Evolutionary conservation across 2,888 invertebrate genomes (phyloP), one percentile per base, ranked within the genome.

Genomic region (Achlya flavicornis): DNA sequence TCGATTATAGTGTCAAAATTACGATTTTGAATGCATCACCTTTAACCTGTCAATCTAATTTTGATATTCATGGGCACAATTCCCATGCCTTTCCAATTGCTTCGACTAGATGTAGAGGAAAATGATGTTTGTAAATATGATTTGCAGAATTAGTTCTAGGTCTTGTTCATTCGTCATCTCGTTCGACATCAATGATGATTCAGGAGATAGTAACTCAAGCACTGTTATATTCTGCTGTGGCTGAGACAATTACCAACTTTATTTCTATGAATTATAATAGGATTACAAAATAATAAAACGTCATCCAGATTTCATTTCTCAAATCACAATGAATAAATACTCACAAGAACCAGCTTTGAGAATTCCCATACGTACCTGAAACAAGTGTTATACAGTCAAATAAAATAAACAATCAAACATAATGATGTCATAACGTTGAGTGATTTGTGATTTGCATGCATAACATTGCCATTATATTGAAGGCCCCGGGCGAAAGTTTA

Each of bases 401-500:
- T 58, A 46, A 46, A 69, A 68, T 70, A 65, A 64, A 43, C 71
- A 66, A 72, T 75, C 66, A 72, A 72, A 72, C 80, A 80, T 64
- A 74, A 73, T 80, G 77, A 79, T 76, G 79, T 79, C 81, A 84
- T 81, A 85, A 83, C 76, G 80, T 73, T 38, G 77, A 78, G 73
- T 75, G 71, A 82, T 82, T 81, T 78, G 71, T 66, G 69, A 75
- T 73, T 74, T 71, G 74, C 74, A 82, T 74, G 71, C 79, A 82
- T 86, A 86, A 84, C 76, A 75, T 73, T 68, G 66, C 77, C 81
- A 86, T 89, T 85, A 87, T 81, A 87, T 76, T 79, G n/a, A 78
- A 74, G 67, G 88, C 90, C 87, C 68, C 76, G 69, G 86, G 89
- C 91, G 90, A 92, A 92, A 92, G 91, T 89, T 79, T 84, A 84